Conservation (phyloP, 2,888 invertebrate species). For the Nymphalis c-album region DNA sequence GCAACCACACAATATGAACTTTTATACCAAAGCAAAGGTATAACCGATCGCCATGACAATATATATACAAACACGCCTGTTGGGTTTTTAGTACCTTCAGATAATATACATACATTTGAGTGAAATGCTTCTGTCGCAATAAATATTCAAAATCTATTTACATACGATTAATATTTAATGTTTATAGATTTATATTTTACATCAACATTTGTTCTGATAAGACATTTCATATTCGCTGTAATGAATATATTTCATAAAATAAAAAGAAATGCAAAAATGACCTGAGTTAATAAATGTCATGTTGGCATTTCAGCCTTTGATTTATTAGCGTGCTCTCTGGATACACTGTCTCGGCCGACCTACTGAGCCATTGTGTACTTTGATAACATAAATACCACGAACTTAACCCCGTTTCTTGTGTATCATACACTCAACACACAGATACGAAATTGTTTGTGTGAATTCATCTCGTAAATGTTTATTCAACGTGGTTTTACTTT, state of each 20-base stretch:
- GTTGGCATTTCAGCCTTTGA: constrained; percentile 24
- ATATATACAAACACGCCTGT: too few species aligned
- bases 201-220: too few species aligned
- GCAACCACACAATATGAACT: too few species aligned
- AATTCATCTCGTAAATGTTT: constrained; percentile 8
- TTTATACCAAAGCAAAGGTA: too few species aligned
- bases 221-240: too few species aligned
- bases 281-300: constrained; percentile 19
- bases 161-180: too few species aligned
- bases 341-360: constrained; percentile 18
- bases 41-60: too few species aligned
- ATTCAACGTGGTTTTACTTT: neutral
- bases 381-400: constrained; percentile 35
- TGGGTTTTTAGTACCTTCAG: too few species aligned
- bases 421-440: constrained; percentile 13
- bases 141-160: too few species aligned
- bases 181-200: too few species aligned
- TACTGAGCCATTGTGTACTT: constrained; percentile 27
- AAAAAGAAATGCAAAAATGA: neutral
- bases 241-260: neutral
- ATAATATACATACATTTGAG: too few species aligned
- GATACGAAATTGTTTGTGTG: neutral
- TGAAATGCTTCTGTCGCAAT: too few species aligned
- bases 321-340: constrained; percentile 19
- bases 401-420: constrained; percentile 34